These are phyloP conservation scores for Camponotus floridanus DNA, from an alignment of 1,140 invertebrate species.

Conservation along the genomic window DNA sequence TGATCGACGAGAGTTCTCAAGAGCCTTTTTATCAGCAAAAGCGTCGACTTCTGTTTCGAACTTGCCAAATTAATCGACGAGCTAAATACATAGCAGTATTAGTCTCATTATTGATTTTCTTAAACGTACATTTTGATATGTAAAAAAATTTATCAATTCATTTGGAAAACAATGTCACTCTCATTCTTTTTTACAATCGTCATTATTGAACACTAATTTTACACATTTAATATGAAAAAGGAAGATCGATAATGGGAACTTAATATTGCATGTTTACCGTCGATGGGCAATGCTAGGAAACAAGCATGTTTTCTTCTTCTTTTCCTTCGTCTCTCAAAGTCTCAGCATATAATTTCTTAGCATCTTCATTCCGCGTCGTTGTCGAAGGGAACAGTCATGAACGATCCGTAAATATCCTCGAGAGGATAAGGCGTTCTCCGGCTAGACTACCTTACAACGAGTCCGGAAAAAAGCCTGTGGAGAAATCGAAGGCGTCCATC, in stretches of 20 bases:
- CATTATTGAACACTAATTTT: background rate
- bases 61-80: background rate
- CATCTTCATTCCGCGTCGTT: background rate
- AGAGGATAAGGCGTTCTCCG: background rate
- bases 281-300: background rate
- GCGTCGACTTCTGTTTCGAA: background rate
- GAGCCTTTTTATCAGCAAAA: constrained; percentile 3
- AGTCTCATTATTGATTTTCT: background rate
- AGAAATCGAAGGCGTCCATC: constrained; percentile 39
- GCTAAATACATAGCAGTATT: background rate
- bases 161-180: background rate
- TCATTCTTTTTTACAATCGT: background rate
- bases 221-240: no score
- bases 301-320: background rate
- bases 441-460: background rate
- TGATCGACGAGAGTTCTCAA: background rate
- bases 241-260: background rate
- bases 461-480: constrained; percentile 32
- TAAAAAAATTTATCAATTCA: background rate
- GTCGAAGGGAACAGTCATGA: constrained; percentile 23
- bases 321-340: background rate
- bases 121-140: background rate
- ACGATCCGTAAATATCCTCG: constrained; percentile 41
- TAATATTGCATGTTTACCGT: constrained; percentile 12
- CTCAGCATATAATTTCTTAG: background rate